Evolutionary conservation across 1,140 invertebrate species (phyloP).

Genomic region (Fopius arisanus): DNA sequence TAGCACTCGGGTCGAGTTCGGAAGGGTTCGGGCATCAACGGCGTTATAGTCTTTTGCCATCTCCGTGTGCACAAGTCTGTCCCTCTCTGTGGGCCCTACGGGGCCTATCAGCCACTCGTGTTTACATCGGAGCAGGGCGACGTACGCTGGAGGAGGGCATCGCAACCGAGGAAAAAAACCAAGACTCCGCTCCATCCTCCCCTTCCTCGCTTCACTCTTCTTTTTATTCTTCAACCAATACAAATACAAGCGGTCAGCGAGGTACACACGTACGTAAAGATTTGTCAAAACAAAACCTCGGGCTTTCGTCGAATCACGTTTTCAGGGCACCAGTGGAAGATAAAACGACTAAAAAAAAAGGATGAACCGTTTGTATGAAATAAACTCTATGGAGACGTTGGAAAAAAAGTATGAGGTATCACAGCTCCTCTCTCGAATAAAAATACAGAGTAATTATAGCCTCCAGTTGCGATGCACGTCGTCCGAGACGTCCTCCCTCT

Average conservation of each 20-base stretch:
- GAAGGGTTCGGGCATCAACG: slow-evolving; percentile 39
- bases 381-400: slow-evolving; percentile 38
- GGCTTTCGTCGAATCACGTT: slow-evolving; percentile 54
- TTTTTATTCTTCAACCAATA: not conserved
- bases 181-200: not conserved
- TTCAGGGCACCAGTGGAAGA: slow-evolving; percentile 29
- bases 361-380: slow-evolving; percentile 36
- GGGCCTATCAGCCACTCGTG: slow-evolving; percentile 59
- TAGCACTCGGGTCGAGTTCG: slow-evolving; percentile 35
- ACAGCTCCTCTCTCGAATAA: slow-evolving; percentile 33
- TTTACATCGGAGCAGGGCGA: slow-evolving; percentile 48
- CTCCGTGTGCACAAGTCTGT: not conserved
- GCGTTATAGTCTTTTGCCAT: not conserved
- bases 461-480: slow-evolving; percentile 30
- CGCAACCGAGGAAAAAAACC: not conserved
- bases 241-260: slow-evolving; percentile 26
- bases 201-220: not conserved
- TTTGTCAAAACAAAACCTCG: slow-evolving; percentile 57
- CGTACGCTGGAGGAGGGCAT: slow-evolving; percentile 26
- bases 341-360: not conserved
- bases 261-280: slow-evolving; percentile 40
- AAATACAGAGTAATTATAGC: slow-evolving; percentile 49
- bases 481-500: slow-evolving; percentile 34
- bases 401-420: not conserved
- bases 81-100: slow-evolving; percentile 37